Evolutionary conservation across 1,140 invertebrate species (phyloP), one percentile per base, ranked within the genome.

Genomic region (Bombus superbus): DNA sequence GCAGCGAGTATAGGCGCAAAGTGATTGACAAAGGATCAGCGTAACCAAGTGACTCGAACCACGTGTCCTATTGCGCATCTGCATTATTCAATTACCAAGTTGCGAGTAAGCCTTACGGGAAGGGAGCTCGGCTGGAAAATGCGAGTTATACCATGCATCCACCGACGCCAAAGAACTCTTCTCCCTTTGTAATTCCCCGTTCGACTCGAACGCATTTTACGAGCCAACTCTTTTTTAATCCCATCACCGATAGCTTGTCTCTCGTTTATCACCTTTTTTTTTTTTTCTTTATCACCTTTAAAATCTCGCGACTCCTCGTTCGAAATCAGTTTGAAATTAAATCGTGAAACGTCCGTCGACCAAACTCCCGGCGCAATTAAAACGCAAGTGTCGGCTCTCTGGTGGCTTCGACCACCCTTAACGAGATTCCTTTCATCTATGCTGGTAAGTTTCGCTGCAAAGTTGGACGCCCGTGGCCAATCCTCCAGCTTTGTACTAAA

Each of bases 41-140:
- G 62, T 53, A 11, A 18, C 15, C 72, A n/a, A 77, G 81, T 32
- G 32, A 47, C 57, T 22, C 59, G 40, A 75, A 64, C 71, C 81
- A 38, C 75, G 82, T 79, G 82, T 71, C 38, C 66, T 42, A 40
- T 15, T 68, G 40, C 32, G 22, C 35, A 18, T 64, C 64, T 83
- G 62, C 74, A 78, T 83, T 83, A 83, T 78, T 83, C 38, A 78
- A 57, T 83, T 42, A 62, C 64, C 8, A 42, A 64, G n/a, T 76
- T 42, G n/a, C 25, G 3, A 40, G 10, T 22, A 9, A 22, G 35
- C 38, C 32, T 82, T 42, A 77, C 72, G 25, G 74, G 22, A 47
- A 32, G 81, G 22, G 32, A 83, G 38, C 57, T 76, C 53, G 22
- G n/a, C 6, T 64, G 42, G 69, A 44, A 84, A 84, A 59, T 18